These are phyloP conservation scores for Sclerodermus sp. DNA, from an alignment of 2,888 invertebrate genomes.

Conservation along the genomic window DNA sequence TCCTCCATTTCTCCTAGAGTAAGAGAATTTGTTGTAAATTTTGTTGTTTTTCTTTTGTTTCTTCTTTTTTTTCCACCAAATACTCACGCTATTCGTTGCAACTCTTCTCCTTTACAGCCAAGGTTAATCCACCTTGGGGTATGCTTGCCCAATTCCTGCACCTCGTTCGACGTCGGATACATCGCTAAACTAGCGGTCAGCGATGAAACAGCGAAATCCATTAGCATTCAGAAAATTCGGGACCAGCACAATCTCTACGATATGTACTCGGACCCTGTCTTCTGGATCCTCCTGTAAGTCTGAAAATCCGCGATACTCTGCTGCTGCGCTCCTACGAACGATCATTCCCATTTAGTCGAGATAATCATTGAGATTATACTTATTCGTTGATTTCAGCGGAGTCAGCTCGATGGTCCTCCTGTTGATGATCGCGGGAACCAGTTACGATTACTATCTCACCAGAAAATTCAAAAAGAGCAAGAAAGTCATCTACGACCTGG, in stretches of 20 bases:
- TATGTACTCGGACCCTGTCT: constrained; percentile 71
- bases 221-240: constrained; percentile 65
- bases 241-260: constrained; percentile 69
- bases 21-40: constrained; percentile 7
- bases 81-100: too few species aligned
- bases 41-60: not conserved
- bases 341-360: too few species aligned
- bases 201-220: constrained; percentile 57
- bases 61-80: too few species aligned
- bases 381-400: constrained; percentile 57
- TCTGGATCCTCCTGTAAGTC: constrained; percentile 72
- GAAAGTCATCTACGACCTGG: constrained; percentile 44
- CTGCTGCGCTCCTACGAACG: too few species aligned
- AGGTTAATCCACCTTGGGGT: constrained; percentile 74
- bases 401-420: constrained; percentile 60
- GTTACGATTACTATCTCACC: constrained; percentile 67
- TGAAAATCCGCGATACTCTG: too few species aligned
- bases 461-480: constrained; percentile 32
- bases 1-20: constrained; percentile 37
- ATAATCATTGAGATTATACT: too few species aligned
- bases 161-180: constrained; percentile 64
- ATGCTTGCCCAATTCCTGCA: constrained; percentile 74
- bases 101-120: constrained; percentile 61
- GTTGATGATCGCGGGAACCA: constrained; percentile 69
- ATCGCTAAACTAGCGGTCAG: constrained; percentile 59